These are phyloP conservation scores for Thunnus albacares DNA, from an alignment of 2,797 vertebrate species.

Conservation along the genomic window DNA sequence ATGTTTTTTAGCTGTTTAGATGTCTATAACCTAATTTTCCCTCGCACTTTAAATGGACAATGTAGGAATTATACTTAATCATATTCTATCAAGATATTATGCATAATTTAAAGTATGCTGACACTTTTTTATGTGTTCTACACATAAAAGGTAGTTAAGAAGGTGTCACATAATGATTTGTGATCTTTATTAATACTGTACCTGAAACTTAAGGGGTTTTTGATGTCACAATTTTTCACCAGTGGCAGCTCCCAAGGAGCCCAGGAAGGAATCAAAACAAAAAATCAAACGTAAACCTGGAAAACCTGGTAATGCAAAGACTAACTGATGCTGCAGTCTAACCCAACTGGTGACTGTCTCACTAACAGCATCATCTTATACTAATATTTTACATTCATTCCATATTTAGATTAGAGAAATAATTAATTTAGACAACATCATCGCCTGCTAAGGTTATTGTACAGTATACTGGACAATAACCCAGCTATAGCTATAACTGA, in stretches of 20 bases:
- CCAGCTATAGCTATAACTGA: no score
- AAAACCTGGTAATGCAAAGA: slow-evolving; percentile 63
- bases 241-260: slow-evolving; percentile 42
- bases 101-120: background rate
- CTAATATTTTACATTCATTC: background rate
- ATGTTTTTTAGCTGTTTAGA: background rate
- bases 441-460: no score
- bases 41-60: background rate
- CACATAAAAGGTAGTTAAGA: background rate
- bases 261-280: slow-evolving; percentile 51
- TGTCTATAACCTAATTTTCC: background rate
- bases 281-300: slow-evolving; percentile 53
- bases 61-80: background rate
- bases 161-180: background rate
- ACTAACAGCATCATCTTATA: background rate
- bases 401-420: background rate
- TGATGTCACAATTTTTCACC: slow-evolving; percentile 18
- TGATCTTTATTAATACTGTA: background rate
- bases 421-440: no score
- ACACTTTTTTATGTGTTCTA: background rate
- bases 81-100: background rate
- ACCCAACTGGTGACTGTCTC: background rate
- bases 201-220: background rate
- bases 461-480: no score
- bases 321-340: background rate